These are phyloP conservation scores for Kryphioiulus occultus DNA, from an alignment of 2,888 invertebrate species.

Conservation along the genomic window DNA sequence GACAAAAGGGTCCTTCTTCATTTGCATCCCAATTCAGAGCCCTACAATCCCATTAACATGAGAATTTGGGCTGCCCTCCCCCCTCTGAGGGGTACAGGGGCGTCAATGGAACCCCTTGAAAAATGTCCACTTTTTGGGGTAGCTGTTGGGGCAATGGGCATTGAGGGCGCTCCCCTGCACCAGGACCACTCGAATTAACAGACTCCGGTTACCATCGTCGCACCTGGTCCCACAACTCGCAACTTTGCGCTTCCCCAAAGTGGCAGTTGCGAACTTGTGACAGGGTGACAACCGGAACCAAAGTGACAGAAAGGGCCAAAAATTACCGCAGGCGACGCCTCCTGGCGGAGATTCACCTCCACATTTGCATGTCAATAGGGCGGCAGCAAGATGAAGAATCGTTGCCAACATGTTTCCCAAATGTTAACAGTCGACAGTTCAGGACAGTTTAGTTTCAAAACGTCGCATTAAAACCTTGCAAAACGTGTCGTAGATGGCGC, in stretches of 20 bases:
- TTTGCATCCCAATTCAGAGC: not conserved
- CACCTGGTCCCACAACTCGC: not conserved
- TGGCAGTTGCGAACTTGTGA: not conserved
- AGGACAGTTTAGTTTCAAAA: too few relatives aligned
- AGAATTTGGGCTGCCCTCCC: not conserved
- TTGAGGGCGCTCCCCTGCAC: not conserved
- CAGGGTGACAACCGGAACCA: not conserved
- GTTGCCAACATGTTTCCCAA: not conserved
- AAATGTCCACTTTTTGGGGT: not conserved
- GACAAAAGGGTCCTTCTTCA: not conserved
- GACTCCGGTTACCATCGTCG: slow-evolving; percentile 7
- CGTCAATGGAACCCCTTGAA: not conserved
- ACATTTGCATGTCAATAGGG: not conserved
- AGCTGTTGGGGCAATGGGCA: not conserved
- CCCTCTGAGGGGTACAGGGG: not conserved
- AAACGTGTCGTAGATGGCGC: too few relatives aligned
- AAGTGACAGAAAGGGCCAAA: not conserved
- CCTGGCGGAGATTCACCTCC: not conserved
- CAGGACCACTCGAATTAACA: not conserved
- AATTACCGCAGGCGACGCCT: not conserved
- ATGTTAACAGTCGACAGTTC: too few relatives aligned
- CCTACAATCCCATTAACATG: not conserved
- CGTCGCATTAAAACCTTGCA: too few relatives aligned
- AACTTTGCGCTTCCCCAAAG: not conserved
- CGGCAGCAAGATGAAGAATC: not conserved